Evolutionary conservation across 2,888 invertebrate species (phyloP), one percentile per base, ranked within the genome.

Genomic region (Conchocele bisecta): DNA sequence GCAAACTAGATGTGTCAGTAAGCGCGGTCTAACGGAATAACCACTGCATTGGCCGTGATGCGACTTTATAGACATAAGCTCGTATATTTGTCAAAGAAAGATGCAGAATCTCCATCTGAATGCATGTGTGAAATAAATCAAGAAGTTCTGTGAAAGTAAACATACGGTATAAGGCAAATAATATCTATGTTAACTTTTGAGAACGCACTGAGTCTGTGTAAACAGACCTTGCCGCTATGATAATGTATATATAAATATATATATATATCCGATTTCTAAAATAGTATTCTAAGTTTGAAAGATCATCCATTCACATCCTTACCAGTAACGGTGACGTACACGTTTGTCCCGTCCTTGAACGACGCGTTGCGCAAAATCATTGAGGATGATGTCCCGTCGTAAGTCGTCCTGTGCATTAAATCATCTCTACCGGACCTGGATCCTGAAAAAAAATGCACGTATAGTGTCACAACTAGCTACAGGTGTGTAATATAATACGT

Each of bases 271-370:
- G 11, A 35, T 11, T 35, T 11, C 37, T 35, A 13, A 13, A 35
- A n/a, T 11, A 35, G 37, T 11, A 35, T 35, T 11, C 11, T n/a
- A 35, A 35, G 37, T 35, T 11, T 35, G n/a, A n/a, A 35, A 35
- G n/a, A 13, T 11, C n/a, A 11, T 11, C n/a, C n/a, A 35, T 11
- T 17, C 31, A 17, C 6, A 26, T 35, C 28, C 26, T 26, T 61
- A 68, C 68, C 68, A 39, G 51, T 68, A n/a, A 68, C 57, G 20
- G 61, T 35, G 13, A 50, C 41, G 44, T 22, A 61, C 22, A 68
- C 11, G 7, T 26, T 3, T n/a, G 41, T 50, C 28, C 68, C 68
- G 31, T 61, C 42, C 7, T 13, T 1, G 5, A 61, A 13, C 3
- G 7, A 37, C 15, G 39, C 2, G 20, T 44, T 13, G 7, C 31